Conservation (phyloP, 1,140 invertebrate species). For the Pseudomyrmex pallidus region DNA sequence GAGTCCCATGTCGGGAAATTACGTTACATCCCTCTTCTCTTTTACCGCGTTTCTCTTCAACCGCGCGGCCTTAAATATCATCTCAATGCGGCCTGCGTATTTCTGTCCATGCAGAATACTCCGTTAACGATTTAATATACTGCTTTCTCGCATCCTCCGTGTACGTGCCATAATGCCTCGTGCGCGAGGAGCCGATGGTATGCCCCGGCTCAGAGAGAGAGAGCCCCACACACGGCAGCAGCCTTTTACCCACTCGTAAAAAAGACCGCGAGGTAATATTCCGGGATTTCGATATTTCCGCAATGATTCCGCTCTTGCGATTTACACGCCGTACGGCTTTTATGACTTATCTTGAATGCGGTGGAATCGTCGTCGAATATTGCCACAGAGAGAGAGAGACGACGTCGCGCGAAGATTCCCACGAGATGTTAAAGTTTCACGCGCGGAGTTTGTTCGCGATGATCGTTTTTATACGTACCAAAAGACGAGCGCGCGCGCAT, state of each 20-base stretch:
- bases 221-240: background rate
- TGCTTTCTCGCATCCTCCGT: conserved; percentile 20
- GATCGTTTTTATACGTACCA: too few relatives aligned
- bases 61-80: conserved; percentile 19
- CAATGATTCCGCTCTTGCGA: background rate
- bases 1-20: conserved; percentile 28
- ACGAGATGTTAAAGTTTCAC: too few relatives aligned
- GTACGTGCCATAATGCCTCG: background rate
- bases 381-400: too few relatives aligned
- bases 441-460: too few relatives aligned
- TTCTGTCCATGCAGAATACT: conserved; percentile 18
- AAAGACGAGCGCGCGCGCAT: too few relatives aligned
- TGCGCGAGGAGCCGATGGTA: background rate
- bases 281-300: conserved; percentile 24
- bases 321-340: background rate
- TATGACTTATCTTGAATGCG: background rate
- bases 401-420: too few relatives aligned
- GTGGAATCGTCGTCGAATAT: too few relatives aligned
- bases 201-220: background rate
- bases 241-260: conserved; percentile 6
- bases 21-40: background rate
- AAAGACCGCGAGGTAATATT: background rate
- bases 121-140: conserved; percentile 44
- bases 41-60: background rate
- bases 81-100: background rate